Percentiles rank a stretch among this genome's conserved stretches.
Evolutionary conservation across 1,140 invertebrate species (phyloP).

Genomic region (Vollenhovia emeryi): DNA sequence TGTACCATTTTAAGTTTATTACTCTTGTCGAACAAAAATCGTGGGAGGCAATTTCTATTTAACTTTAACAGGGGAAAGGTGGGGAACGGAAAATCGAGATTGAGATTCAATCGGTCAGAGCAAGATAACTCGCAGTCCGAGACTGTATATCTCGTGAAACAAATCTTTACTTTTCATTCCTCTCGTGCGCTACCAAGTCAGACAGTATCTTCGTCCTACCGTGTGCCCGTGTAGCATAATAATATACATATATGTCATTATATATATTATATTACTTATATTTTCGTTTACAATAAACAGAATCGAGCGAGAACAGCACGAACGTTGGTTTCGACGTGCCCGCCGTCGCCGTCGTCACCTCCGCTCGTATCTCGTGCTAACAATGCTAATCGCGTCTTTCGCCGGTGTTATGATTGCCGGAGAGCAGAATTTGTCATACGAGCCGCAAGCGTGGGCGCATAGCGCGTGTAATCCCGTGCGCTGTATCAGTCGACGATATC

Average conservation of each 20-base stretch:
- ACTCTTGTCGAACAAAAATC: neutral
- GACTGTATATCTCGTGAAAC: neutral
- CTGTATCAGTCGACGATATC: conserved; percentile 41
- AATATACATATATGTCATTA: neutral
- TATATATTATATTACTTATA: conserved; percentile 25
- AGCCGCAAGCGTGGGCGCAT: conserved; percentile 29
- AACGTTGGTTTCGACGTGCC: conserved; percentile 2
- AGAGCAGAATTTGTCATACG: conserved; percentile 57
- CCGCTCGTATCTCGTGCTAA: conserved; percentile 48
- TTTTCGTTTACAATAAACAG: conserved; percentile 24
- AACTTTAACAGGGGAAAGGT: neutral
- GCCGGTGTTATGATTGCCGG: conserved; percentile 11
- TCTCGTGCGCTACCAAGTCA: neutral
- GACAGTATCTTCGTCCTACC: neutral
- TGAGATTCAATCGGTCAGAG: neutral
- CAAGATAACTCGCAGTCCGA: neutral
- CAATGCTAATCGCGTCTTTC: conserved; percentile 48
- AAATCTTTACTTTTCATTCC: neutral
- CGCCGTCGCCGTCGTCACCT: neutral
- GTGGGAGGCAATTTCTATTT: neutral
- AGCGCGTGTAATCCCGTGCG: conserved; percentile 28
- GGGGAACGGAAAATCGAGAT: neutral
- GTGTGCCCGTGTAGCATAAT: too few relatives aligned
- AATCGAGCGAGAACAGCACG: conserved; percentile 23
- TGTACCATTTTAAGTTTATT: neutral